Evolutionary conservation across 2,888 invertebrate species (phyloP).

Genomic region (Agrochola lota): DNA sequence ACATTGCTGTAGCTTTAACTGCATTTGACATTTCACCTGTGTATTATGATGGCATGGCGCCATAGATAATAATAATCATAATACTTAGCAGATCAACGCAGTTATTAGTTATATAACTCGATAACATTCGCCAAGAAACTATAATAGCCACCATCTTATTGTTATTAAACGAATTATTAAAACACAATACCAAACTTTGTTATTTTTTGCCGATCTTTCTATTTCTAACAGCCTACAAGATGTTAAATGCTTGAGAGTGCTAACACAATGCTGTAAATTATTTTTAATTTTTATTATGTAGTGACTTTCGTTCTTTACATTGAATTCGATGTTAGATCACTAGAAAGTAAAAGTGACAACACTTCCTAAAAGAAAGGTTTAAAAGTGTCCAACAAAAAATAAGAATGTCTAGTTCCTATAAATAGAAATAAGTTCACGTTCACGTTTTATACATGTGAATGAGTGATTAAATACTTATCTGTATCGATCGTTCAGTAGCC

Average conservation of each 20-base stretch:
- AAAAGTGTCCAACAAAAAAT: not conserved
- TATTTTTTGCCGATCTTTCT: slow-evolving; percentile 2
- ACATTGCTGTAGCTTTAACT: no score
- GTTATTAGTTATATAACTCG: slow-evolving; percentile 18
- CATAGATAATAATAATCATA: slow-evolving; percentile 1
- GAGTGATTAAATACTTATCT: slow-evolving; percentile 53
- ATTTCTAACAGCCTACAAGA: not conserved
- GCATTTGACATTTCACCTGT: slow-evolving; percentile 5
- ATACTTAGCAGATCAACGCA: not conserved
- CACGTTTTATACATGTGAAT: slow-evolving; percentile 17
- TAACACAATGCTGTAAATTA: not conserved
- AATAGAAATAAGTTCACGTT: slow-evolving; percentile 8
- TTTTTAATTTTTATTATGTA: not conserved
- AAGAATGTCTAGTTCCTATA: not conserved
- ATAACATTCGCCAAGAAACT: not conserved
- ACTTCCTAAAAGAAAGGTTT: slow-evolving; percentile 1
- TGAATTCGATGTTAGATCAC: not conserved
- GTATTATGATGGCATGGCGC: not conserved
- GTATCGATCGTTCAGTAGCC: slow-evolving; percentile 65
- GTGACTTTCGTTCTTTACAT: not conserved
- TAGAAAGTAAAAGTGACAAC: slow-evolving; percentile 14
- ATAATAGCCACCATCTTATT: slow-evolving; percentile 2
- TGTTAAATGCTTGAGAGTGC: not conserved
- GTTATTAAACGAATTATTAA: slow-evolving; percentile 3
- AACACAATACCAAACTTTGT: slow-evolving; percentile 9